Evolutionary conservation across 2,113 vertebrate species (phyloP), one percentile per base, ranked within the genome.

Genomic region (Anhinga anhinga): DNA sequence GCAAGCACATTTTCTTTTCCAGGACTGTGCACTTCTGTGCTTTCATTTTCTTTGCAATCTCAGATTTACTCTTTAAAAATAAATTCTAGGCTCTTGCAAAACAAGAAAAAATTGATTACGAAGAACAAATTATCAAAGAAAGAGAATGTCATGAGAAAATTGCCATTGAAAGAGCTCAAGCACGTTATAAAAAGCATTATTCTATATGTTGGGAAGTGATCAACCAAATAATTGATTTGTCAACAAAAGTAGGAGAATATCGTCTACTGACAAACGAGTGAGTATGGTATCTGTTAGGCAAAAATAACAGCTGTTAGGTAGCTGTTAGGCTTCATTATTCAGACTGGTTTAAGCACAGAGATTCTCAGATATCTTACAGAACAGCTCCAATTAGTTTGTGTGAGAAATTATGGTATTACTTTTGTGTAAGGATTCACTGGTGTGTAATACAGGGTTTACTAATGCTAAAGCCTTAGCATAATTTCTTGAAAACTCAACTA

Each of bases 191-290:
- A 95, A 99, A 99, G 65, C 99, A 99, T 97, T 98, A 98, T 86
- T 88, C 90, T 34, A 52, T 95, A 40, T 99, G 99, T 95, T 96
- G 94, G 92, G 98, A 98, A 86, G 96, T 99, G 85, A 67, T 99
- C 83, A 85, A 97, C 66, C 99, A 99, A 77, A 98, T 99, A 5
- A 90, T 99, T 88, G 99, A 99, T 97, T 96, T 99, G 79, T 98
- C 98, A 17, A 99, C 98, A 62, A 99, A 99, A 97, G 90, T 97
- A 36, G 99, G 97, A 97, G 99, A 99, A 89, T 99, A 99, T 96
- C 98, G 98, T 50, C 93, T 98, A 23, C 82, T 99, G 92, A 99
- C 98, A 32, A 98, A 97, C 66, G 99, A 99, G 99, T 99, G 98
- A 86, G 98, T 98, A 66, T 56, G n/a, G 49, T 58, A 49, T 38